Base-by-base conservation (phyloP, 2,113 vertebrate genomes). In the Ariopsis seemanni region DNA sequence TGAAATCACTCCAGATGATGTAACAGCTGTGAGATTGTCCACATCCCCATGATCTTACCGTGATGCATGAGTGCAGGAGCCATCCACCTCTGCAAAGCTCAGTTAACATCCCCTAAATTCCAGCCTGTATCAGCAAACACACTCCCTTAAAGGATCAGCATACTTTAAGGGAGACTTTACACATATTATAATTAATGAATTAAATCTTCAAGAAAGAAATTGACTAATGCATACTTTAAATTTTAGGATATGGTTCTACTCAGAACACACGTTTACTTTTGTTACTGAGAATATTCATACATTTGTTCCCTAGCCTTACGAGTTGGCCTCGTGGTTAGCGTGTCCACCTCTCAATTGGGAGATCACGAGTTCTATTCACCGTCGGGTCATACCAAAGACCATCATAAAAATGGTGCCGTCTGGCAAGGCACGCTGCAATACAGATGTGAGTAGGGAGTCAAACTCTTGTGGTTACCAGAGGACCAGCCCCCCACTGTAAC, bases 1-100 rank as follows among this genome's bases (percentile, higher is more conserved):
- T n/a, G 55, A 75, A 48, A 42, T 48, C 12, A 17, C 60, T 65
- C 88, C 89, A 89, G 80, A 92, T 92, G 92, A 94, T 90, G 93
- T 92, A 94, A 95, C 92, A 93, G 87, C 93, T 91, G 90, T 88
- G 88, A 89, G 92, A 91, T 89, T 82, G 83, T 90, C 65, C 80
- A 27, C 81, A 91, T 87, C 84, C 52, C 72, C 18, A 81, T 87
- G 60, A 91, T 67, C 86, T 85, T 86, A 81, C 88, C 83, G 62
- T 79, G 63, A 83, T 80, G 79, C 53, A 42, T 27, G 30, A 84
- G 18, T 74, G 52, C 67, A 48, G 34, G 50, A n/a, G 53, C 20
- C 79, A 27, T 71, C 82, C 58, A 57, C n/a, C 52, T 65, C 42
- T 82, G 50, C 62, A 27, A 20, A 71, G 25, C 25, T 71, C 18